phyloP scores from a whole-genome alignment of 2,888 invertebrate species.

The Phengaris alcon region DNA sequence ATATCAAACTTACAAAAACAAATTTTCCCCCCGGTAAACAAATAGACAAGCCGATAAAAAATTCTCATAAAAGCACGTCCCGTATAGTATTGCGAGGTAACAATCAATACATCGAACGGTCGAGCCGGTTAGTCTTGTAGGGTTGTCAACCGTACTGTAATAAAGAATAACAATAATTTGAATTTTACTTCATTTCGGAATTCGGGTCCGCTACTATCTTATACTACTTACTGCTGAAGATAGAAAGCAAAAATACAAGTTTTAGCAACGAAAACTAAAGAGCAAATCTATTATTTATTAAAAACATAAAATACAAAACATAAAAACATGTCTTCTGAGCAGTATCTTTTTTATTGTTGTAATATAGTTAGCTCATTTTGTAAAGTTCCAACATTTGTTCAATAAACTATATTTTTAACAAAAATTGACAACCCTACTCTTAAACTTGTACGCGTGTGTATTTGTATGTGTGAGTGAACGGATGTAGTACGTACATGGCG shows the following conservation, averaged over 20 bases:
- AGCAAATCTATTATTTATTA: too few relatives aligned
- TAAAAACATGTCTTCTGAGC: too few relatives aligned
- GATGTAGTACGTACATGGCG: slow-evolving; percentile 52
- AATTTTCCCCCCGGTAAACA: neutral
- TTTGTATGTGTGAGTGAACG: slow-evolving; percentile 48
- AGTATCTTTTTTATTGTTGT: neutral
- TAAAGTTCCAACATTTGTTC: too few relatives aligned
- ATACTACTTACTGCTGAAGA: too few relatives aligned
- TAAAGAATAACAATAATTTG: too few relatives aligned
- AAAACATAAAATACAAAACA: too few relatives aligned
- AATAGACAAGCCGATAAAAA: neutral
- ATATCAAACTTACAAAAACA: neutral
- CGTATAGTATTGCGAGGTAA: slow-evolving; percentile 49
- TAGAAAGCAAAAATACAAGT: too few relatives aligned
- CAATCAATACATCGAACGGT: slow-evolving; percentile 64
- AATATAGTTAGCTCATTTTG: too few relatives aligned
- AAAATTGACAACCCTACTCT: neutral
- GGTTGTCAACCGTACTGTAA: slow-evolving; percentile 34
- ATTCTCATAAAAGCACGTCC: slow-evolving; percentile 10
- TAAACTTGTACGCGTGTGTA: neutral
- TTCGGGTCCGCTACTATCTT: too few relatives aligned
- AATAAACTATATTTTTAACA: neutral
- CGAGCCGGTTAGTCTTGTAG: slow-evolving; percentile 50
- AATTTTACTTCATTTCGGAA: too few relatives aligned
- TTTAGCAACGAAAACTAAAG: too few relatives aligned